These are phyloP conservation scores for Leptocoma aspasia DNA, from an alignment of 2,113 vertebrate species.

Conservation along the genomic window DNA sequence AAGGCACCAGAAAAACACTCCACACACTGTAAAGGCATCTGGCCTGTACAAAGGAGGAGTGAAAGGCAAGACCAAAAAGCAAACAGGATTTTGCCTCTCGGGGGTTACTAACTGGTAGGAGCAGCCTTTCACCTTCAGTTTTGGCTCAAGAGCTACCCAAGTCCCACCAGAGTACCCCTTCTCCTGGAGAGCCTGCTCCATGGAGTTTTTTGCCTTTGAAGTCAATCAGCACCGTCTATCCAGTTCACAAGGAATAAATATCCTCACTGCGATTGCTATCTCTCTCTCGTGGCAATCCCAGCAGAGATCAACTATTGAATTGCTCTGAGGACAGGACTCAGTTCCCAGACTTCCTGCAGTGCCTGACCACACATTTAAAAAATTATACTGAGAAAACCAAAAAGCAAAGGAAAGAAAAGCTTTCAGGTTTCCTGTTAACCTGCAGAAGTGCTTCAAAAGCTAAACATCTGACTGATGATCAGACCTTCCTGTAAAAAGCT, in stretches of 20 bases:
- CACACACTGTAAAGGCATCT: not conserved
- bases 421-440: not conserved
- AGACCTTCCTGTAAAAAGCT: not conserved
- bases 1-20: not conserved
- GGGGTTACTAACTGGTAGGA: not conserved
- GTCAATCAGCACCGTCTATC: not conserved
- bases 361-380: not conserved
- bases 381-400: not conserved
- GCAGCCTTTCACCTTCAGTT: not conserved
- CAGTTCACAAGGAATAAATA: not conserved
- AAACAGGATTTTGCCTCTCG: not conserved
- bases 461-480: not conserved
- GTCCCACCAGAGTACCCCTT: not conserved
- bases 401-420: not conserved
- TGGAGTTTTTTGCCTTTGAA: not conserved
- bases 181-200: not conserved
- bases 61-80: not conserved
- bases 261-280: fast-evolving
- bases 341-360: not conserved
- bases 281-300: not conserved
- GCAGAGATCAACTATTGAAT: not conserved
- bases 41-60: fast-evolving
- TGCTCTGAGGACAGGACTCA: not conserved
- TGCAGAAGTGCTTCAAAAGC: not conserved
- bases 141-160: not conserved